phyloP scores from a whole-genome alignment of 1,140 invertebrate genomes.

The Ceratosolen fusciceps region DNA sequence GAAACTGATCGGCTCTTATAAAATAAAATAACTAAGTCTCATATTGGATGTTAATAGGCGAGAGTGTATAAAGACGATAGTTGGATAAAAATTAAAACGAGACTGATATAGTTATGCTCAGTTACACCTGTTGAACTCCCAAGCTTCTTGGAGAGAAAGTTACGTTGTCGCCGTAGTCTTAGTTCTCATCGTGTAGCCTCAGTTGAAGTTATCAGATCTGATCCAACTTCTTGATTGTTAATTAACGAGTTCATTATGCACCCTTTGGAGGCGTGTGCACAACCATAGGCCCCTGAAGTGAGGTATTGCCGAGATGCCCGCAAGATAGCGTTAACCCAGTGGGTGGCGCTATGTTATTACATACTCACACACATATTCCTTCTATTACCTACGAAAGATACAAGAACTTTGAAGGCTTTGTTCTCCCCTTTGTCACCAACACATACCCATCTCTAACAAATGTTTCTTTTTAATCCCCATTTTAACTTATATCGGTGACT shows the following conservation, averaged over 20 bases:
- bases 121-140: slow-evolving; percentile 58
- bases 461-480: too few species aligned
- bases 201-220: slow-evolving; percentile 68
- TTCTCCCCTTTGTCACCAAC: not conserved
- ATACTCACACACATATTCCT: slow-evolving; percentile 62
- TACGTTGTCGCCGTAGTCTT: slow-evolving; percentile 54
- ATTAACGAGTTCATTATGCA: slow-evolving; percentile 74
- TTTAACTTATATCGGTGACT: too few species aligned
- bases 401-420: slow-evolving; percentile 10
- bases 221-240: slow-evolving; percentile 71
- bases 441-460: not conserved
- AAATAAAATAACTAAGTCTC: slow-evolving; percentile 15
- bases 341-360: slow-evolving; percentile 72
- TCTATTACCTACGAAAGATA: slow-evolving; percentile 40
- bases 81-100: not conserved
- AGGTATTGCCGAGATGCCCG: slow-evolving; percentile 69
- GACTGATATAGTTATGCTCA: slow-evolving; percentile 39
- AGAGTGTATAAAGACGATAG: not conserved
- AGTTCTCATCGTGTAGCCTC: slow-evolving; percentile 62
- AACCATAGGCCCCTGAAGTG: slow-evolving; percentile 60
- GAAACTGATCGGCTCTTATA: slow-evolving; percentile 31
- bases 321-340: slow-evolving; percentile 65
- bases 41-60: slow-evolving; percentile 30
- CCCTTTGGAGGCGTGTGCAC: slow-evolving; percentile 50
- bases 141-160: slow-evolving; percentile 55